Evolutionary conservation across 2,113 vertebrate genomes (phyloP).

Genomic region (Tursiops truncatus): DNA sequence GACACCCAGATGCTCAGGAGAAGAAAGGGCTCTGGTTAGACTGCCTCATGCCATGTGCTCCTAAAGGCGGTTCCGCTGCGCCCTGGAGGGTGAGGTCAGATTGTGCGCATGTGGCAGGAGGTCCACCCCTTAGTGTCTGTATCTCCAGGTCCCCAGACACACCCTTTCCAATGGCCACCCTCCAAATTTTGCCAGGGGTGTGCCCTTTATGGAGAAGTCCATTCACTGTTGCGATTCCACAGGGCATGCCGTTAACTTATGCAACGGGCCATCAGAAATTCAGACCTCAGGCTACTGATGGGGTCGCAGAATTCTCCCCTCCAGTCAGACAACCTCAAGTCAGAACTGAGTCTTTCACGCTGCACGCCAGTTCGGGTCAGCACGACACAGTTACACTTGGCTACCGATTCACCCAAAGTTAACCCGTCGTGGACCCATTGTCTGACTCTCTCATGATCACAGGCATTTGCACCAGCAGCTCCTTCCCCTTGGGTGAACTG

Average conservation of each 20-base stretch:
- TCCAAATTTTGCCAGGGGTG: not conserved
- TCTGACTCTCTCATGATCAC: not conserved
- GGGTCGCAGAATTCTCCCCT: not conserved
- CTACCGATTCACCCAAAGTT: not conserved
- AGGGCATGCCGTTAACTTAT: not conserved
- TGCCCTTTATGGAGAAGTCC: not conserved
- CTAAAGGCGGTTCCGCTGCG: not conserved
- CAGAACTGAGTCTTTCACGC: too few species aligned
- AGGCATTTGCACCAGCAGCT: not conserved
- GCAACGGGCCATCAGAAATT: not conserved
- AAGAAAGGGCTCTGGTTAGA: not conserved
- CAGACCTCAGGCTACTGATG: not conserved
- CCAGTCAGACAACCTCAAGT: too few species aligned
- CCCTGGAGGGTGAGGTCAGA: too few species aligned
- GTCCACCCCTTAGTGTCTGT: not conserved
- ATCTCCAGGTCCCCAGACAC: not conserved
- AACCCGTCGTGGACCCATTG: not conserved
- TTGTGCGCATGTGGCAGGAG: not conserved
- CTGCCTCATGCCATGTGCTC: not conserved
- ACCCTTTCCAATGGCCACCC: not conserved
- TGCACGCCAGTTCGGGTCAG: not conserved
- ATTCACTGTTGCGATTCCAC: accelerated
- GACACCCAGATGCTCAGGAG: not conserved
- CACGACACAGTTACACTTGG: too few species aligned
- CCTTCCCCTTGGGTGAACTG: too few species aligned